Percentiles rank a stretch among this genome's conserved stretches.
These are phyloP conservation scores for Manis javanica DNA, from an alignment of 2,797 vertebrate species.

Conservation along the genomic window DNA sequence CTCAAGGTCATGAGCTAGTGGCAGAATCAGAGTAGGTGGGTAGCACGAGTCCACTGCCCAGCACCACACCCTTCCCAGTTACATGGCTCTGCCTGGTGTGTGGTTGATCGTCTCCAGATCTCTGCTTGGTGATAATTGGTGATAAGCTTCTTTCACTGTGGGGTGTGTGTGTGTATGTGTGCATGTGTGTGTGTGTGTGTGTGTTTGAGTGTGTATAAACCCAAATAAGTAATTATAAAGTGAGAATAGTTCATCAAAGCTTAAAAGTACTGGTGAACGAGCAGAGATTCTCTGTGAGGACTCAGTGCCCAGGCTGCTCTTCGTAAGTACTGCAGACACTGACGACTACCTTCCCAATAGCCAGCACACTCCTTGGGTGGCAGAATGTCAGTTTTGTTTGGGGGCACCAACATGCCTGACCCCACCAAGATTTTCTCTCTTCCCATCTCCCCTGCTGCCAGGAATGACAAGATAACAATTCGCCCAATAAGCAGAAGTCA, in stretches of 20 bases:
- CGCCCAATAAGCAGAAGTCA: background rate
- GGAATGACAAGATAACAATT: background rate
- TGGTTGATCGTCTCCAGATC: background rate
- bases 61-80: background rate
- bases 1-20: background rate
- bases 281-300: background rate
- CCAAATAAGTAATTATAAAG: background rate
- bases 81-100: background rate
- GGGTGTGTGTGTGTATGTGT: background rate
- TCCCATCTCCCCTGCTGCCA: background rate
- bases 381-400: background rate
- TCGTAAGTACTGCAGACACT: background rate
- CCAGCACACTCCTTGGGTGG: background rate
- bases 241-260: background rate
- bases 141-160: background rate
- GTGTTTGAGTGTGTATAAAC: background rate
- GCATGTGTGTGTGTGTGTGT: background rate
- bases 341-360: background rate
- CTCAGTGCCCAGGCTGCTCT: background rate
- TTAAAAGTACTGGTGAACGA: background rate
- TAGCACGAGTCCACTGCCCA: too few relatives aligned
- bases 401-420: background rate
- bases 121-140: background rate
- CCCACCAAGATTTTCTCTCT: background rate
- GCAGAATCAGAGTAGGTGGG: background rate